A percentile compares a stretch with the other conserved stretches of the same genome.
These are phyloP conservation scores for Ataeniobius toweri DNA, from an alignment of 2,797 vertebrate genomes.

Conservation along the genomic window DNA sequence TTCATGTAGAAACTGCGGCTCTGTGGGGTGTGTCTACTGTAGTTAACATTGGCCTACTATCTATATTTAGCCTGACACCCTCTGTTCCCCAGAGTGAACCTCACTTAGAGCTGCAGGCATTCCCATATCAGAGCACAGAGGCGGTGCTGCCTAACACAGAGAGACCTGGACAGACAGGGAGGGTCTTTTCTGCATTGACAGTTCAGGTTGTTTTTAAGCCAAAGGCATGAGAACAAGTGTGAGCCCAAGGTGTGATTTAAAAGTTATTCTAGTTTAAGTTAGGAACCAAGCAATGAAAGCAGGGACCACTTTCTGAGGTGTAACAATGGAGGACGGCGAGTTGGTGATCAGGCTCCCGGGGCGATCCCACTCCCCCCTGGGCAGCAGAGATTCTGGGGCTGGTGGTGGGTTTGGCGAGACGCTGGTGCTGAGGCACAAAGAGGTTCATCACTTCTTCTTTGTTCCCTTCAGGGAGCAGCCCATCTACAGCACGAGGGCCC, in stretches of 20 bases:
- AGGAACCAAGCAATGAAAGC: constrained; percentile 22
- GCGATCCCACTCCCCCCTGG: constrained; percentile 66
- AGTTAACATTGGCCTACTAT: constrained; percentile 75
- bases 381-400: constrained; percentile 37
- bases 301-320: constrained; percentile 24
- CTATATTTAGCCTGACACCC: constrained; percentile 79
- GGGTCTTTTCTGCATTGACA: constrained; percentile 26
- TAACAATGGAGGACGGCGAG: constrained; percentile 77
- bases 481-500: constrained; percentile 98
- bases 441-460: constrained; percentile 83
- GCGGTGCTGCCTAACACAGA: constrained; percentile 46
- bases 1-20: constrained; percentile 52
- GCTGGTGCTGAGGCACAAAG: constrained; percentile 73
- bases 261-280: constrained; percentile 8
- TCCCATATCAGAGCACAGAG: constrained; percentile 79
- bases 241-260: constrained; percentile 12
- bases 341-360: constrained; percentile 78
- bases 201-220: constrained; percentile 9
- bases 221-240: constrained; percentile 14
- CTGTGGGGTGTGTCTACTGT: constrained; percentile 69
- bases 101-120: constrained; percentile 76
- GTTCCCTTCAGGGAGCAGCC: constrained; percentile 92
- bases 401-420: constrained; percentile 70
- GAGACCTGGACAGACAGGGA: constrained; percentile 38
- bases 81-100: constrained; percentile 71